Evolutionary conservation across 2,888 invertebrate species (phyloP), one percentile per base, ranked within the genome.

Genomic region (Pecten maximus): DNA sequence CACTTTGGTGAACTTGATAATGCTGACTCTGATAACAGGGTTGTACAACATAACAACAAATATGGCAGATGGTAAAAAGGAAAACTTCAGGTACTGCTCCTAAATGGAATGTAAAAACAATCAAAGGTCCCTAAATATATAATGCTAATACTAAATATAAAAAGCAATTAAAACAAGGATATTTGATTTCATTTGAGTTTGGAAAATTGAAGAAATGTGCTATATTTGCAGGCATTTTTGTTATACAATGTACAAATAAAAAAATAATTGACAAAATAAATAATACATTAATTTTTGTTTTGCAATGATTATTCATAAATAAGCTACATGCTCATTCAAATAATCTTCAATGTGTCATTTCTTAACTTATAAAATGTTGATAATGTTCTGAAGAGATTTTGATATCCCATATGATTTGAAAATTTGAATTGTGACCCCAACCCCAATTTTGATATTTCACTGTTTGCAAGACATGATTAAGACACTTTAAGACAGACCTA

Each of bases 101-200:
- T 10, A 74, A 35, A 15, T 35, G 74, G 74, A 74, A 74, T 74
- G 74, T 74, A 35, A 60, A 54, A 74, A 74, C 74, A 74, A 74
- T 74, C 35, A 35, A 74, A 10, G 74, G 74, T 74, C 74, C 74
- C 74, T 74, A 74, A 74, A 74, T 35, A 6, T 15, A 15, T 74
- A 3, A 74, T 15, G 16, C 35, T 74, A n/a, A 35, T 28, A 28
- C 1, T 74, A 74, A 60, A 60, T 23, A 23, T 60, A n/a, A 28
- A 35, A 74, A 74, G 74, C 8, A 35, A 35, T 10, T 12, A 10
- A 60, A 60, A 60, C n/a, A 16, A 54, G 12, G 50, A 54, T 54
- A 28, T 28, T 35, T 74, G 28, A 74, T 74, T 74, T 74, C 2
- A 28, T 35, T 74, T 74, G 0, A 35, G 74, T 8, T 74, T 2